Evolutionary conservation across 2,888 invertebrate genomes (phyloP).

Genomic region (Ariolimax columbianus): DNA sequence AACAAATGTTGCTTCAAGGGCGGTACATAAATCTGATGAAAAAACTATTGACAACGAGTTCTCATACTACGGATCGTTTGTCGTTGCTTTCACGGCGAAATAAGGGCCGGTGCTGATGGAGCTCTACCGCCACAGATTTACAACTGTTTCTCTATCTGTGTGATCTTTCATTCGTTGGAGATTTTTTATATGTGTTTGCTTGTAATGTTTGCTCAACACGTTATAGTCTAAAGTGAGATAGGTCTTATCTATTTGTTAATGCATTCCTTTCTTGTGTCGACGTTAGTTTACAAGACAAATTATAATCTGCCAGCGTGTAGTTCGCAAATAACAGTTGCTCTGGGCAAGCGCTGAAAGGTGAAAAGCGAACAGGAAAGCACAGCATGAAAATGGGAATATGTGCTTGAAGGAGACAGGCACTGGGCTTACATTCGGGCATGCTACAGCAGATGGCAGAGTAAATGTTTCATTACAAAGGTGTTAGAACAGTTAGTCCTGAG

Average conservation of each 20-base stretch:
- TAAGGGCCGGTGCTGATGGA: constrained; percentile 1
- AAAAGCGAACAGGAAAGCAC: no score
- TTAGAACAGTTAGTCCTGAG: no score
- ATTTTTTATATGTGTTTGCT: background rate
- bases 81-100: background rate
- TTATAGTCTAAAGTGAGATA: no score
- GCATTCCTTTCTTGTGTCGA: background rate
- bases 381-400: no score
- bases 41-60: background rate
- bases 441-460: no score
- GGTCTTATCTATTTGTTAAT: no score
- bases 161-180: background rate
- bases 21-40: background rate
- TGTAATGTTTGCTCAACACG: background rate
- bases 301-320: background rate
- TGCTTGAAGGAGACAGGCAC: no score
- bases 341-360: no score
- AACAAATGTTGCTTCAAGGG: constrained; percentile 35
- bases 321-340: background rate
- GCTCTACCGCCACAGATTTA: background rate
- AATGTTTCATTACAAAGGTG: no score
- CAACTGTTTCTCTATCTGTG: background rate
- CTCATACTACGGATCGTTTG: background rate
- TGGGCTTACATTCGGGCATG: no score
- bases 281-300: constrained; percentile 19